Evolutionary conservation across 2,888 invertebrate species (phyloP), one percentile per base, ranked within the genome.

Genomic region (Drosophila mercatorum): DNA sequence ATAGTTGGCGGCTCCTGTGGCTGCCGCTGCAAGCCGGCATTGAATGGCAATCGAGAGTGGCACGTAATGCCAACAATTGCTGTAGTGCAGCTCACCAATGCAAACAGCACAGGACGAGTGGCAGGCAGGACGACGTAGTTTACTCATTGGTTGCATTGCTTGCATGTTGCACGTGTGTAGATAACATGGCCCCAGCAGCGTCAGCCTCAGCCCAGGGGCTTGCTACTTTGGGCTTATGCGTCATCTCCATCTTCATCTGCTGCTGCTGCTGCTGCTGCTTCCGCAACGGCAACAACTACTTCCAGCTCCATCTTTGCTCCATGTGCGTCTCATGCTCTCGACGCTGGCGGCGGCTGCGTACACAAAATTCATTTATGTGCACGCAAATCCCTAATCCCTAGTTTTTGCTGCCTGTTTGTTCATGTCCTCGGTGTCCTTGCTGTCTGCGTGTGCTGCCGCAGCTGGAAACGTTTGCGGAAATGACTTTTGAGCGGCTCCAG

Each of bases 51-150:
- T 88, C 83, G 91, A 89, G 88, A 89, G 83, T 81, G 89, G 91
- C 91, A 90, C 90, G 91, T 90, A 90, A 90, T 91, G 88, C 90
- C 81, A 86, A 90, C 91, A 91, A 91, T 91, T 90, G 91, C 77
- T 81, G 64, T 78, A 81, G 78, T 68, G 71, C 62, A 73, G 68
- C 81, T 72, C 88, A 87, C 80, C 82, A 83, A 75, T 70, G 79
- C 84, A 89, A 75, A 89, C 80, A 49, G 46, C 17, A 28, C 14
- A 14, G 46, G 12, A 3, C 14, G 28, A 14, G 38, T 47, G 62
- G 41, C 56, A 68, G 36, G 36, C 56, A 68, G 36, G 36, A 26
- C 38, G 52, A 22, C 46, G 40, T 17, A 60, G 70, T 67, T 79
- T 58, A 63, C 63, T 82, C 80, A 80, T 79, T 79, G 81, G 68